Evolutionary conservation across 2,888 invertebrate species (phyloP), one percentile per base, ranked within the genome.

Genomic region (Keiferia lycopersicella): DNA sequence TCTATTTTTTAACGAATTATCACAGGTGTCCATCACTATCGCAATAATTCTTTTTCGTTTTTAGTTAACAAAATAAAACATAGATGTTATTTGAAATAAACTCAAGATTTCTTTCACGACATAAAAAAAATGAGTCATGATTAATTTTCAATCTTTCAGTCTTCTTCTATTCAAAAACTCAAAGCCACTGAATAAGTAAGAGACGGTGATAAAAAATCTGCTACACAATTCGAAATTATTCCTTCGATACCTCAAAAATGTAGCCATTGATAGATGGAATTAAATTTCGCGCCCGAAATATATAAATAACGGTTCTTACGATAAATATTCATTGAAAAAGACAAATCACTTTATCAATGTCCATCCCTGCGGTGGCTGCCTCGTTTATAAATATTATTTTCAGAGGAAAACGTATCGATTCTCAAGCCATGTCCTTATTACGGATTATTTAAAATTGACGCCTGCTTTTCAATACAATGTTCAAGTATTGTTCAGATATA

Each of bases 301-400:
- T 16, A 18, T 39, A 58, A 58, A 57, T 56, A 34, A n/a, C 30
- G 34, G 56, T 26, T 16, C n/a, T 34, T 26, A 22, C 26, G 56
- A 56, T 56, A 56, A 56, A 58, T 58, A 58, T 58, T 58, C 60
- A 60, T 45, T 26, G 57, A 50, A 64, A 67, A 62, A 66, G 67
- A 65, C 65, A 67, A 68, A 68, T 66, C 65, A 66, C 66, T 68
- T 67, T 64, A 53, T 68, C 65, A 67, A 60, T 65, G 68, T 67
- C 68, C 61, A 38, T 57, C 62, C 57, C 59, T 48, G 53, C 22
- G 62, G 59, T 34, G 56, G 20, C 48, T 30, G 39, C 48, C 61
- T 61, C 61, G 50, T 64, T 56, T 61, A 61, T 64, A 56, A 61
- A 61, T 64, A 61, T 64, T 64, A 61, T 64, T 64, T 64, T 56